A percentile compares a stretch with the other conserved stretches of the same genome.
Evolutionary conservation across 2,888 invertebrate species (phyloP).

Genomic region (Dryobota labecula): DNA sequence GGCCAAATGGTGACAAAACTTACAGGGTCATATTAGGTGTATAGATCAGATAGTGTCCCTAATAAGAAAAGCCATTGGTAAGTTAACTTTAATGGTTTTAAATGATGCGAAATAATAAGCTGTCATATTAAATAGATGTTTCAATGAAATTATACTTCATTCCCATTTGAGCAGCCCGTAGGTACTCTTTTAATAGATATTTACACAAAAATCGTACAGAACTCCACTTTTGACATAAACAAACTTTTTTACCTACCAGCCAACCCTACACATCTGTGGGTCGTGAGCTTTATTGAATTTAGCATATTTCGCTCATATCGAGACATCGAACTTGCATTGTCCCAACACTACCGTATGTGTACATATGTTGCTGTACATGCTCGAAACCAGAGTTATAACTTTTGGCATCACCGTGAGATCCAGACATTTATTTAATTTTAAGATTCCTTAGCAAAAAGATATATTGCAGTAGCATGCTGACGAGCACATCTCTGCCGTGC

Average conservation of each 20-base stretch:
- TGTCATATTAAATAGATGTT: neutral
- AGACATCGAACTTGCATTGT: constrained; percentile 77
- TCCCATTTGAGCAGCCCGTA: neutral
- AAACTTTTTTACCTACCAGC: neutral
- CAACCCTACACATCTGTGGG: constrained; percentile 72
- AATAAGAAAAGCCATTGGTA: neutral
- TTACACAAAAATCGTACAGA: neutral
- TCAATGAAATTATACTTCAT: neutral
- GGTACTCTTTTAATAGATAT: neutral
- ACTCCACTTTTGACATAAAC: neutral
- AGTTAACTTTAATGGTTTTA: neutral
- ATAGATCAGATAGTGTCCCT: neutral
- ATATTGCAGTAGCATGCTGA: too few species aligned
- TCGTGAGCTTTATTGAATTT: constrained; percentile 84
- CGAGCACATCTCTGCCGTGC: neutral
- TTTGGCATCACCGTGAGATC: neutral
- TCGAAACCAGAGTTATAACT: constrained; percentile 11
- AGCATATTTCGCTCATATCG: constrained; percentile 84
- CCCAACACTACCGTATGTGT: constrained; percentile 70
- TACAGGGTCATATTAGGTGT: neutral
- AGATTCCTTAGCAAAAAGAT: neutral
- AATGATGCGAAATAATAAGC: neutral
- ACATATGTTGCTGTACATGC: constrained; percentile 37
- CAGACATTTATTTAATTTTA: neutral
- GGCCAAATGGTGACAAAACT: neutral